phyloP scores from a whole-genome alignment of 1,140 invertebrate species.

The Potamilus streckersoni region DNA sequence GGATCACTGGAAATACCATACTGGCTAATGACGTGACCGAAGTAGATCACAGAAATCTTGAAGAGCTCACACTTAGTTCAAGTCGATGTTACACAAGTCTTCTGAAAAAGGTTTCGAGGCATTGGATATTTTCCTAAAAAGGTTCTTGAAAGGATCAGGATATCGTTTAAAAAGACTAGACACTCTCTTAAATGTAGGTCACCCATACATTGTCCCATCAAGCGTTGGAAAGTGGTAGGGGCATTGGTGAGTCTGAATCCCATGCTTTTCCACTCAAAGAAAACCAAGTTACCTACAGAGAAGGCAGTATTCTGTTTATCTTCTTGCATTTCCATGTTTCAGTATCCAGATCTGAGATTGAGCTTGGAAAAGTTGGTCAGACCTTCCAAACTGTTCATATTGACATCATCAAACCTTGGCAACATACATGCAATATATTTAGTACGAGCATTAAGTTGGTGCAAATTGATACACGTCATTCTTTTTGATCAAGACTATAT shows the following conservation, averaged over 20 bases:
- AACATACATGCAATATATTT: slow-evolving; percentile 7
- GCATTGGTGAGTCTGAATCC: slow-evolving; percentile 68
- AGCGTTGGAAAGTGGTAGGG: slow-evolving; percentile 61
- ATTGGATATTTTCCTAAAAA: slow-evolving; percentile 4
- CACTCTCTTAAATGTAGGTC: slow-evolving; percentile 11
- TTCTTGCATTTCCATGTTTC: slow-evolving; percentile 19
- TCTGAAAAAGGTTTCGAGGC: too few relatives aligned
- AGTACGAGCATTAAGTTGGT: background rate
- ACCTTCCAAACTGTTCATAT: slow-evolving; percentile 13
- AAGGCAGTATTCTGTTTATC: slow-evolving; percentile 17
- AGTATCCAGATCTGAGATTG: slow-evolving; percentile 28
- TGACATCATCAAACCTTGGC: slow-evolving; percentile 21
- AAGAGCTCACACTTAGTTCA: too few relatives aligned
- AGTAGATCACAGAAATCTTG: too few relatives aligned
- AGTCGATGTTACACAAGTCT: too few relatives aligned
- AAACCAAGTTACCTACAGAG: slow-evolving; percentile 4
- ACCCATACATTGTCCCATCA: slow-evolving; percentile 50
- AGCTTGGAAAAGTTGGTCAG: slow-evolving; percentile 22
- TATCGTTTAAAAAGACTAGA: slow-evolving; percentile 29
- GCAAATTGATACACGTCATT: background rate
- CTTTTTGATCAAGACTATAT: slow-evolving; percentile 6
- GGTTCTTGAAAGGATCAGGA: slow-evolving; percentile 17
- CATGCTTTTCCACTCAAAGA: slow-evolving; percentile 61
- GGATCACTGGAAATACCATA: too few relatives aligned
- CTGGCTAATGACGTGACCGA: too few relatives aligned